Percentiles rank a stretch among this genome's conserved stretches.
These are phyloP conservation scores for Cantharis lateralis DNA, from an alignment of 2,888 invertebrate genomes.

Conservation along the genomic window DNA sequence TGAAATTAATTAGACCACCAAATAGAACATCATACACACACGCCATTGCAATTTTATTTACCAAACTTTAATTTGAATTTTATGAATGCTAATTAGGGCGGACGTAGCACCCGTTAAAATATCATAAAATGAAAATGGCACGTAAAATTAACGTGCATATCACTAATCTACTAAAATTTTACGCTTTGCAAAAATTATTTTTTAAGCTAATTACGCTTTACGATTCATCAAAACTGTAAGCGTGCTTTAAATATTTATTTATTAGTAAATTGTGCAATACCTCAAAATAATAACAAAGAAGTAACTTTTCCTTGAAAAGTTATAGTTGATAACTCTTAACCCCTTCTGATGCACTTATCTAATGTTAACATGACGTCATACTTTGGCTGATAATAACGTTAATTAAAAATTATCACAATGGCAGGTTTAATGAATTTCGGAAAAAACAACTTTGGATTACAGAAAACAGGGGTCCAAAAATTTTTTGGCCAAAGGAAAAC, in stretches of 20 bases:
- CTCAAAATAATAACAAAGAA: not conserved
- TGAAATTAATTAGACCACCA: constrained; percentile 15
- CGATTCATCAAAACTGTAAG: not conserved
- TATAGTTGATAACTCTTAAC: not conserved
- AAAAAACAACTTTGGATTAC: not conserved
- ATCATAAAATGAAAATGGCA: constrained; percentile 16
- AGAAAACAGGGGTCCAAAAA: not conserved
- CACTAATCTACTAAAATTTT: not conserved
- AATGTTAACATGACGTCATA: not conserved
- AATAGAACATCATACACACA: not conserved
- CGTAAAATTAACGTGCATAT: not conserved
- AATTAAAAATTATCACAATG: not conserved
- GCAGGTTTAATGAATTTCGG: not conserved
- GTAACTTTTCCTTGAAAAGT: not conserved
- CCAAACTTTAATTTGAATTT: constrained; percentile 15
- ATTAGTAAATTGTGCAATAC: not conserved
- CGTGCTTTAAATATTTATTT: not conserved
- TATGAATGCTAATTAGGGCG: constrained; percentile 21
- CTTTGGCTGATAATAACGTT: not conserved
- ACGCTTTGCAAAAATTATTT: not conserved
- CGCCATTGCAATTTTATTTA: not conserved
- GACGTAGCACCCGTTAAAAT: constrained; percentile 20
- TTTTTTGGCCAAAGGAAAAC: not conserved
- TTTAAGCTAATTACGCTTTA: not conserved
- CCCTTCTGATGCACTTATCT: not conserved